Percentiles rank a stretch among this genome's conserved stretches.
These are phyloP conservation scores for Hetaerina americana DNA, from an alignment of 1,140 invertebrate genomes.

Conservation along the genomic window DNA sequence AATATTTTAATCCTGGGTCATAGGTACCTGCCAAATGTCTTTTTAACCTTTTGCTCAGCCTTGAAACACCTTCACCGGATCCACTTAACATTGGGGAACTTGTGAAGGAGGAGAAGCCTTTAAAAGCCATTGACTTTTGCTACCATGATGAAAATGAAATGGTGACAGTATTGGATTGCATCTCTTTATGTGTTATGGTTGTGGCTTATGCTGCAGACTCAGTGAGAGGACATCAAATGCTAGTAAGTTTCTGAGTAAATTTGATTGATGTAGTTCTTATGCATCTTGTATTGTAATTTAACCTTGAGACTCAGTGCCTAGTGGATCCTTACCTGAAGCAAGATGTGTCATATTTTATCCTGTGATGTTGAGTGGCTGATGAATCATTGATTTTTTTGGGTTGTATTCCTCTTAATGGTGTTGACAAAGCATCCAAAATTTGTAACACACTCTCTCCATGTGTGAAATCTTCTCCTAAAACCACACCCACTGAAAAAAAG, in stretches of 20 bases:
- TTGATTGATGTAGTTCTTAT: no score
- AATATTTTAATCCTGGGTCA: constrained; percentile 16
- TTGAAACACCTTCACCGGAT: constrained; percentile 88
- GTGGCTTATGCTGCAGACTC: constrained; percentile 95
- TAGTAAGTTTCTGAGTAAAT: constrained; percentile 51
- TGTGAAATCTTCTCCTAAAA: no score
- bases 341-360: no score
- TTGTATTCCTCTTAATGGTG: no score
- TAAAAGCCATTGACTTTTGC: constrained; percentile 94
- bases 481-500: no score
- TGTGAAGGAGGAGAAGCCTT: constrained; percentile 89
- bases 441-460: no score
- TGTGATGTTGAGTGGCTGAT: no score
- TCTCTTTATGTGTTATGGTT: constrained; percentile 92
- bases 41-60: constrained; percentile 79
- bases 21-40: constrained; percentile 79
- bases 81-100: constrained; percentile 89
- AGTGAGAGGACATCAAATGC: constrained; percentile 91
- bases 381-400: no score
- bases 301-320: no score
- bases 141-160: constrained; percentile 93
- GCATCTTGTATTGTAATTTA: no score
- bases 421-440: no score
- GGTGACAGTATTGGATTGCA: constrained; percentile 84
- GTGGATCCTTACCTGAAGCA: no score